Evolutionary conservation across 2,113 vertebrate species (phyloP).

Genomic region (Athene cunicularia): DNA sequence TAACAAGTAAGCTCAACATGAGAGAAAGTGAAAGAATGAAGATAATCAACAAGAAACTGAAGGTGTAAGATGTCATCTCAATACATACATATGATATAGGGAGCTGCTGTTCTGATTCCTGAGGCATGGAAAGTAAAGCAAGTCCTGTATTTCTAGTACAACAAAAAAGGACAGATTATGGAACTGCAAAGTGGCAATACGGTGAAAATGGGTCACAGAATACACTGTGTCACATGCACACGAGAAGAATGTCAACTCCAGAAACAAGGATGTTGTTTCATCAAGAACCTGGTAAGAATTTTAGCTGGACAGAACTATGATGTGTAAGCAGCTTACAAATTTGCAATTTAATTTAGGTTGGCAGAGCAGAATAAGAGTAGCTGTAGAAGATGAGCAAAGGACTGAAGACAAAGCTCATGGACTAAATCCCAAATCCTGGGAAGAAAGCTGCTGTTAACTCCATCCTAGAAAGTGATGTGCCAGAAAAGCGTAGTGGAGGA

Average conservation of each 20-base stretch:
- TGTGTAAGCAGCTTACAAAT: not conserved
- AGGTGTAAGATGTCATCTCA: not conserved
- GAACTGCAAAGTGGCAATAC: not conserved
- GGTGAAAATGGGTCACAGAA: not conserved
- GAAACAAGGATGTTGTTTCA: not conserved
- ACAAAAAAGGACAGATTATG: not conserved
- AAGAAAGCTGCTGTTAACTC: not conserved
- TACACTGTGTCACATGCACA: not conserved
- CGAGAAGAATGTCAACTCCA: not conserved
- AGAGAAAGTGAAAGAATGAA: not conserved
- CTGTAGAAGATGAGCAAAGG: not conserved
- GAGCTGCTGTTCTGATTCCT: not conserved
- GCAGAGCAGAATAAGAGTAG: not conserved
- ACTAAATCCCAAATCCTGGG: not conserved
- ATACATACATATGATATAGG: not conserved
- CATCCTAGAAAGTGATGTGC: not conserved
- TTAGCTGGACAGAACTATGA: not conserved
- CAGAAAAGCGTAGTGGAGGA: not conserved
- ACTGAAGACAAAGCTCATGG: not conserved
- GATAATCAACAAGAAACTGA: not conserved
- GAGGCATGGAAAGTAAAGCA: not conserved
- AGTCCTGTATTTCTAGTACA: fast-evolving
- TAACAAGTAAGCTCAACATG: not conserved
- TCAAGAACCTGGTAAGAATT: not conserved
- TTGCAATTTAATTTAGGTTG: not conserved